Percentiles rank a stretch among this genome's conserved stretches.
Evolutionary conservation across 1,140 invertebrate genomes (phyloP).

Genomic region (Zaprionus gabonicus): DNA sequence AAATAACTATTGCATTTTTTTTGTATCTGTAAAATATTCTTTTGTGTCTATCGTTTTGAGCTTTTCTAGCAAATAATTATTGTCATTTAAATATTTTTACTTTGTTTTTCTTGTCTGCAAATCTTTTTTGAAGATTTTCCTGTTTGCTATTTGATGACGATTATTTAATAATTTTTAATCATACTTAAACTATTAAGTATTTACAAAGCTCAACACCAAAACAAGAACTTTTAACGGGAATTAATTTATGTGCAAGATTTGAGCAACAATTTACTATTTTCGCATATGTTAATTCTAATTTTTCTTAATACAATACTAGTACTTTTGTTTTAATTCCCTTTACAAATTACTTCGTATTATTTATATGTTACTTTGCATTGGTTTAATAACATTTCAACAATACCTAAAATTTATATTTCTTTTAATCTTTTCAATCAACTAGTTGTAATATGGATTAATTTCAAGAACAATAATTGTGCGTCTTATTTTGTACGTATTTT

Average conservation of each 20-base stretch:
- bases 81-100: constrained; percentile 55
- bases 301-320: constrained; percentile 7
- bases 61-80: constrained; percentile 41
- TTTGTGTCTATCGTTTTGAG: constrained; percentile 27
- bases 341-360: background rate
- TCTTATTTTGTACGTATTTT: background rate
- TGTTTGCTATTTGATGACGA: constrained; percentile 15
- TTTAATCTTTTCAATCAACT: background rate
- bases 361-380: constrained; percentile 21
- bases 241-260: constrained; percentile 53
- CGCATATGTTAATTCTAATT: constrained; percentile 25
- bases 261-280: constrained; percentile 23
- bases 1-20: constrained; percentile 41
- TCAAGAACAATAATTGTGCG: constrained; percentile 17
- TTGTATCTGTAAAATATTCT: constrained; percentile 9
- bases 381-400: background rate
- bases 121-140: constrained; percentile 22
- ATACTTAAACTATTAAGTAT: constrained; percentile 83
- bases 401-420: constrained; percentile 4
- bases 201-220: constrained; percentile 78
- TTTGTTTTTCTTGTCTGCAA: constrained; percentile 35
- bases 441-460: constrained; percentile 31
- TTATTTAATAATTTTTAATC: constrained; percentile 54
- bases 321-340: constrained; percentile 9
- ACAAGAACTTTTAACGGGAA: constrained; percentile 74